Evolutionary conservation across 2,797 vertebrate genomes (phyloP).

Genomic region (Atherinosoma microstoma): DNA sequence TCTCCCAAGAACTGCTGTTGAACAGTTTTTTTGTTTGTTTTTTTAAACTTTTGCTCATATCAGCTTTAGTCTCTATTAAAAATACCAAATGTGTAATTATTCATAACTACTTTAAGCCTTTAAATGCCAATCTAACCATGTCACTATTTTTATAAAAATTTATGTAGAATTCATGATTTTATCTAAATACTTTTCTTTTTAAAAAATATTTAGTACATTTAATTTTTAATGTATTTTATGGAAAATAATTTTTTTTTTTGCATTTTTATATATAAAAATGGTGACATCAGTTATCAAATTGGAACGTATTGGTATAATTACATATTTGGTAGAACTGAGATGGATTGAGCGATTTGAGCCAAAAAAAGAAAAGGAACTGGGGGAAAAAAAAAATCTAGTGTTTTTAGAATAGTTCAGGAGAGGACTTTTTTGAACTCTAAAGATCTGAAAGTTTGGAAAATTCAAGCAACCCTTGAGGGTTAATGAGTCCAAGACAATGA

Average conservation of each 20-base stretch:
- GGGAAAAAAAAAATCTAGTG: too few species aligned
- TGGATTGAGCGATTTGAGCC: too few species aligned
- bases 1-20: background rate
- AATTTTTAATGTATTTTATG: too few species aligned
- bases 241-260: too few species aligned
- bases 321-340: too few species aligned
- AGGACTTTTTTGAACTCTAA: background rate
- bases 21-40: background rate
- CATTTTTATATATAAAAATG: too few species aligned
- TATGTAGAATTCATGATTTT: too few species aligned
- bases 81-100: background rate
- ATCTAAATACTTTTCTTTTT: too few species aligned
- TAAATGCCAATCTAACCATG: background rate
- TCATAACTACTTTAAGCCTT: background rate
- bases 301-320: too few species aligned
- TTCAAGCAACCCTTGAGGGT: background rate
- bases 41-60: background rate
- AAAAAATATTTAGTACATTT: too few species aligned
- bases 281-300: too few species aligned
- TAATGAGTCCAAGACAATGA: slow-evolving; percentile 58
- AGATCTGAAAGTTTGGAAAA: background rate
- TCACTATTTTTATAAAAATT: background rate
- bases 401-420: background rate
- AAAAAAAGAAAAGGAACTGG: too few species aligned
- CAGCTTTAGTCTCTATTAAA: background rate